Evolutionary conservation across 2,888 invertebrate genomes (phyloP).

Genomic region (Elegia similella): DNA sequence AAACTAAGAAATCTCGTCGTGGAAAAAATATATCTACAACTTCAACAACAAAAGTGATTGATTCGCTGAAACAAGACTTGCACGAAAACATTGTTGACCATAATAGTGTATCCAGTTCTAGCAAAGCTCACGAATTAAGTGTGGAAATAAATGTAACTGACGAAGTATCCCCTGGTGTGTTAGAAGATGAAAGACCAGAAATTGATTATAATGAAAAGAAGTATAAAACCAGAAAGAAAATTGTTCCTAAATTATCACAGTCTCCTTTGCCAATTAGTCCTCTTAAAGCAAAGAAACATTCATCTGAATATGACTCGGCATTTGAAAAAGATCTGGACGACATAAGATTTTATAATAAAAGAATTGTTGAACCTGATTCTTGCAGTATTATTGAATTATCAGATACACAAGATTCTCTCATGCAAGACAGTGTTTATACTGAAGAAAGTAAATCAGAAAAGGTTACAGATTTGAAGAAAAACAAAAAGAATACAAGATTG

Average conservation of each 20-base stretch:
- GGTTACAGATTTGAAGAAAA: conserved; percentile 10
- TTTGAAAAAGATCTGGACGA: background rate
- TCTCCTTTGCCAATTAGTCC: background rate
- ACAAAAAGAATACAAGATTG: conserved; percentile 19
- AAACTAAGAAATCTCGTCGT: conserved; percentile 17
- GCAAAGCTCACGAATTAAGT: background rate
- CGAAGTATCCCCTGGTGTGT: background rate
- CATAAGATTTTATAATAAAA: background rate
- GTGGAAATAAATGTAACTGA: background rate
- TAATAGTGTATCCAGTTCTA: conserved; percentile 5
- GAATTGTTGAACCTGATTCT: conserved; percentile 3
- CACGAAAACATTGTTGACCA: background rate
- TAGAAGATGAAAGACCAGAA: background rate
- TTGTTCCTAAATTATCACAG: background rate
- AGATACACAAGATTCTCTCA: conserved; percentile 14
- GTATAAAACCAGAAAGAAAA: background rate
- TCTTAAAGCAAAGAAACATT: background rate
- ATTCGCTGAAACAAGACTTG: background rate
- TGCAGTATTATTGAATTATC: background rate
- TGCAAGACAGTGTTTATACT: conserved; percentile 1
- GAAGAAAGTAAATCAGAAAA: conserved; percentile 11
- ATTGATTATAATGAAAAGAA: background rate
- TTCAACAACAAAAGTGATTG: background rate
- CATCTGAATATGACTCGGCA: background rate
- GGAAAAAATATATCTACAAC: background rate